Conservation (phyloP, 2,888 invertebrate genomes). For the Trachelus stipa region DNA sequence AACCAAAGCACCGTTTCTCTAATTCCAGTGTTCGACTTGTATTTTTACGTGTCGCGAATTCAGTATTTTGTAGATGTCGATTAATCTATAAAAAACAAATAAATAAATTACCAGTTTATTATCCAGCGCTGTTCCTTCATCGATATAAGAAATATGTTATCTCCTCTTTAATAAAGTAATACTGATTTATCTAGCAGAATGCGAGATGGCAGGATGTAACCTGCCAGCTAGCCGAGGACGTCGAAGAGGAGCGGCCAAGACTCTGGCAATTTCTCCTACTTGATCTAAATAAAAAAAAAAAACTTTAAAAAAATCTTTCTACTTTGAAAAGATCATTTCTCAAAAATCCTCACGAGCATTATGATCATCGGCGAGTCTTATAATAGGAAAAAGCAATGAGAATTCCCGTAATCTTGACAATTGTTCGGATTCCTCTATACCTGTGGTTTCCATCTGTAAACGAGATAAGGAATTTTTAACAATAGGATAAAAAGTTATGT, state of each 20-base stretch:
- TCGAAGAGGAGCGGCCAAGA: conserved; percentile 37
- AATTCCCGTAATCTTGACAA: conserved; percentile 33
- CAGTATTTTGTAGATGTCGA: too few species aligned
- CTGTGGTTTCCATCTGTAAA: conserved; percentile 11
- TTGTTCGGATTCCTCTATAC: conserved; percentile 25
- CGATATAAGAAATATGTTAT: background rate
- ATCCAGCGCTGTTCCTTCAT: too few species aligned
- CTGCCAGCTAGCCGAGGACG: conserved; percentile 35
- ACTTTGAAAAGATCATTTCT: background rate
- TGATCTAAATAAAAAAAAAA: conserved; percentile 28
- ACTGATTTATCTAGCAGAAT: conserved; percentile 30
- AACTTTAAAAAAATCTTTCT: background rate
- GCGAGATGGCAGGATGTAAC: conserved; percentile 43
- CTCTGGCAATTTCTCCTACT: conserved; percentile 34
- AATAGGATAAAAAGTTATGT: background rate
- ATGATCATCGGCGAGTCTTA: conserved; percentile 32
- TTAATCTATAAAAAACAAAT: too few species aligned
- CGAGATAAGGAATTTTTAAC: background rate
- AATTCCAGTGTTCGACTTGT: too few species aligned
- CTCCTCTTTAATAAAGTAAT: background rate
- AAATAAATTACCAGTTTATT: too few species aligned
- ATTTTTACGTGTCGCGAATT: too few species aligned
- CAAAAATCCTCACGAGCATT: conserved; percentile 31
- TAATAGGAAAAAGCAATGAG: conserved; percentile 39
- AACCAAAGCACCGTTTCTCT: too few species aligned